phyloP scores from a whole-genome alignment of 2,113 vertebrate genomes.

The Brienomyrus brachyistius region DNA sequence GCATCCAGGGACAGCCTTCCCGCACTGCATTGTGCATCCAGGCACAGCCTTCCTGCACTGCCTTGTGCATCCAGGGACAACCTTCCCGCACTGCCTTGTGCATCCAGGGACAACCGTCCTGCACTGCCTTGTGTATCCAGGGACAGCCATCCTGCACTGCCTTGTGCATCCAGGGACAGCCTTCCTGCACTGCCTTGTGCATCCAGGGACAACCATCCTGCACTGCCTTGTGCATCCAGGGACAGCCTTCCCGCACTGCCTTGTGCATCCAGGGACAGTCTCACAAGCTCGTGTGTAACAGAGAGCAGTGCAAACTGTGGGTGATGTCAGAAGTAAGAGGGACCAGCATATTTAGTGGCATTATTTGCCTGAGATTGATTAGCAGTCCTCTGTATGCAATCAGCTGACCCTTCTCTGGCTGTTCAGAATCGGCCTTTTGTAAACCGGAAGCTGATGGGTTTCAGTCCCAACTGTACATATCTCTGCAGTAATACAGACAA shows the following conservation, averaged over 20 bases:
- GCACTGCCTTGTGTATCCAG: too few species aligned
- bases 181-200: background rate
- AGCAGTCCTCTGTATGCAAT: background rate
- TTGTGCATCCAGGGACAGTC: too few species aligned
- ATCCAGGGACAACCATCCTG: accelerated
- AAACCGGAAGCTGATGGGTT: background rate
- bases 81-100: background rate
- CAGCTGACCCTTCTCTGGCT: background rate
- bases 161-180: too few species aligned
- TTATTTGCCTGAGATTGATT: background rate
- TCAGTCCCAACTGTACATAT: background rate
- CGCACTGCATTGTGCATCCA: too few species aligned
- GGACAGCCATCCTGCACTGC: too few species aligned
- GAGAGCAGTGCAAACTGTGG: background rate
- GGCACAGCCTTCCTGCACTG: too few species aligned
- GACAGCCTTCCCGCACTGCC: too few species aligned
- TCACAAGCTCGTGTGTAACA: background rate
- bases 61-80: background rate
- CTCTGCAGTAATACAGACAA: background rate
- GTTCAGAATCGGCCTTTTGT: background rate
- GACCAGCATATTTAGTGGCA: background rate
- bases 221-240: background rate
- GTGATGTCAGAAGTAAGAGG: background rate
- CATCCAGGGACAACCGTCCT: too few species aligned
- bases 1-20: too few species aligned